phyloP scores from a whole-genome alignment of 2,113 vertebrate species.

The Rhabdomys dilectus region DNA sequence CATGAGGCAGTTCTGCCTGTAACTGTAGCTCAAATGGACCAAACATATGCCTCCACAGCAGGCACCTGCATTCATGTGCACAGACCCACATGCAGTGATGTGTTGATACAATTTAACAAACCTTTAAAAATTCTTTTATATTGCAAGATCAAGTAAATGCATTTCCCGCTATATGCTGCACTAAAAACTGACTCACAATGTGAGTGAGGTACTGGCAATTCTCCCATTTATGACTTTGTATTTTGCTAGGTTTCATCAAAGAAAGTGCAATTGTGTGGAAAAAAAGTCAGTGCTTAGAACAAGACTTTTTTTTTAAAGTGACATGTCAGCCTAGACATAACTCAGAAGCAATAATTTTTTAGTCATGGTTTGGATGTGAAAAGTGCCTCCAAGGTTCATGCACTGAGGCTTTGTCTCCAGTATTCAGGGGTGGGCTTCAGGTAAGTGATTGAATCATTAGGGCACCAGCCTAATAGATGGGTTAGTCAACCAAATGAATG shows the following conservation, averaged over 20 bases:
- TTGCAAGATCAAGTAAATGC: neutral
- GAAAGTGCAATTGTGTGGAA: neutral
- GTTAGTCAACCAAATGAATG: neutral
- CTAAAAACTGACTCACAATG: neutral
- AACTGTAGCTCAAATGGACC: neutral
- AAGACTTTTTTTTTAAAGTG: neutral
- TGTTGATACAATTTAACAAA: neutral
- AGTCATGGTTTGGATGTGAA: neutral
- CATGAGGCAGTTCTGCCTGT: neutral
- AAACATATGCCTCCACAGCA: neutral
- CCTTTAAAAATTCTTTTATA: neutral
- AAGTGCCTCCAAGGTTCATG: neutral
- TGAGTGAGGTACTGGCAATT: neutral
- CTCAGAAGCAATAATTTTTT: neutral
- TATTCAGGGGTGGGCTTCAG: neutral
- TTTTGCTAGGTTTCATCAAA: too few species aligned
- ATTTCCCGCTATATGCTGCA: neutral
- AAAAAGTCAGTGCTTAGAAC: neutral
- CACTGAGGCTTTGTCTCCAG: neutral
- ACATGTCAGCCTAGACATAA: neutral
- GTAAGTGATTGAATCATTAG: neutral
- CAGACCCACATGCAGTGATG: neutral
- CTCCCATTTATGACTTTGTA: too few species aligned
- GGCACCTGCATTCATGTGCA: neutral
- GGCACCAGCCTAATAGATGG: neutral